Base-by-base conservation (phyloP, 2,888 invertebrate genomes). In the Epinotia brunnichana region DNA sequence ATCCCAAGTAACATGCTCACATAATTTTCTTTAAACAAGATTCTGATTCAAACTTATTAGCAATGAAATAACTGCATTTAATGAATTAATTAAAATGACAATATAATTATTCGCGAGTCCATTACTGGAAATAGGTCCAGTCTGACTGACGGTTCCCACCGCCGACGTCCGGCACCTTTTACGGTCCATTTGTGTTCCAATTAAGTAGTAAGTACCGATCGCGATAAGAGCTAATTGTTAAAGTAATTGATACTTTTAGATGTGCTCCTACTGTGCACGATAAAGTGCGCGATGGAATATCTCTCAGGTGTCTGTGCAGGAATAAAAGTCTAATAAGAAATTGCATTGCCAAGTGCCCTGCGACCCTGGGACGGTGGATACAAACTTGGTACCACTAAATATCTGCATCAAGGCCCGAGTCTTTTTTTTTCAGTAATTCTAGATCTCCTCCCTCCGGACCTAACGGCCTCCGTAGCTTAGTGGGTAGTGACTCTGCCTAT, bases 31-130 rank as follows among this genome's bases (percentile, higher is more conserved):
- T n/a, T 5, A 48, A n/a, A 3, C 1, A 44, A 5, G 44, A 44
- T 15, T 44, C 4, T n/a, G n/a, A 48, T n/a, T 48, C 48, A 48
- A n/a, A n/a, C 5, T 1, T n/a, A 7, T 48, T n/a, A 13, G 48
- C 1, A 48, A n/a, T n/a, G 7, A 48, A n/a, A n/a, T 48, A n/a
- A n/a, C 5, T n/a, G n/a, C n/a, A 48, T n/a, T 48, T 66, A 56
- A 87, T 88, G 88, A 88, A 87, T 88, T 84, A 82, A 79, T 78
- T 74, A 79, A 84, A 68, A 80, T 85, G 89, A 89, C 90, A 88
- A 84, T 79, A 78, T 90, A 90, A 89, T 90, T 88, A 85, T 72
- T 62, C 35, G 67, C 81, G 79, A 76, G 77, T 78, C 82, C 81
- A 81, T 82, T 82, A 83, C 83, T 82, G 84, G 84, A 85, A 85